These are phyloP conservation scores for Falco berigora DNA, from an alignment of 2,797 vertebrate species.

Conservation along the genomic window DNA sequence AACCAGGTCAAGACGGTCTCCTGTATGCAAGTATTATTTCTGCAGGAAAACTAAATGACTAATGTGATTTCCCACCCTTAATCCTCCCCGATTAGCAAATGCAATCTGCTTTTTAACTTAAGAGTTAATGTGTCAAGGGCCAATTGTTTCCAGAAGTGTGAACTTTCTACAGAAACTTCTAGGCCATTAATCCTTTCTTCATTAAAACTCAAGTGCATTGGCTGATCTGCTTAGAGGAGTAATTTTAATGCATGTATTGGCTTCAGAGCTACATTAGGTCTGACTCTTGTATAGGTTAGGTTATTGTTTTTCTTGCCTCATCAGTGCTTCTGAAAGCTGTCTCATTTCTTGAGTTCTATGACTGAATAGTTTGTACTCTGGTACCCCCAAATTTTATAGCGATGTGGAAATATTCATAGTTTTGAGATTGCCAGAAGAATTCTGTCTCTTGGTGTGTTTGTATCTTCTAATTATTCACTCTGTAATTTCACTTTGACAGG, in stretches of 20 bases:
- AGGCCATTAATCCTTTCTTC: neutral
- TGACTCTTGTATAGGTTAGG: neutral
- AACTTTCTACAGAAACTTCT: neutral
- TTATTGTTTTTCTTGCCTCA: neutral
- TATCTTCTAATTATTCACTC: neutral
- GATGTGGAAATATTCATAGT: neutral
- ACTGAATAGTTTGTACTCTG: neutral
- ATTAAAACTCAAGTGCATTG: neutral
- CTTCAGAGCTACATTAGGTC: neutral
- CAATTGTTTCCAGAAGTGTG: neutral
- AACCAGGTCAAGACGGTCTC: neutral
- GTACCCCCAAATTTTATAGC: neutral
- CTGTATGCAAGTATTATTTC: neutral
- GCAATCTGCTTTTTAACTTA: neutral
- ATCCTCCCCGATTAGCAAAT: neutral
- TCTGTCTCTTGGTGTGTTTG: neutral
- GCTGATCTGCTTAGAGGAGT: neutral
- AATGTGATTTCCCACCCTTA: neutral
- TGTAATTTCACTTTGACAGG: neutral
- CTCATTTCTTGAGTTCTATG: neutral
- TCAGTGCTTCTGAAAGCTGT: neutral
- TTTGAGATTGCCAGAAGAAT: neutral
- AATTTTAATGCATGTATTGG: neutral
- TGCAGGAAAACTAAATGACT: neutral
- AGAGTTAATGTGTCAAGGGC: neutral